Evolutionary conservation across 2,113 vertebrate species (phyloP), one percentile per base, ranked within the genome.

Genomic region (Cottus gobio): DNA sequence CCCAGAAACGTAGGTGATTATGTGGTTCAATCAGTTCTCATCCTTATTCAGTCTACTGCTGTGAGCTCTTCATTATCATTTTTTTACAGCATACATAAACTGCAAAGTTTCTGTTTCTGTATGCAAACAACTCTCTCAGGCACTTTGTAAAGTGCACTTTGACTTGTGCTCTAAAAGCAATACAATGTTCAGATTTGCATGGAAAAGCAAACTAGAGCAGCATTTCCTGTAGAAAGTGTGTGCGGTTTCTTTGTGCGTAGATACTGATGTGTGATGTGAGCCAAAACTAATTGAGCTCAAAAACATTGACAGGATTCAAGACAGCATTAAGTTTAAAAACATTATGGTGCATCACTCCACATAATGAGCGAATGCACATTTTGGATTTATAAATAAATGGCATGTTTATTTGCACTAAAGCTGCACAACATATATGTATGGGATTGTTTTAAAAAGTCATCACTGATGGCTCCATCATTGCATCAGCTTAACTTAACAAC

Each of bases 401-500:
- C 48, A 20, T 11, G 44, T 22, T 20, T 37, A 9, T 37, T 37
- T 37, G 8, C 8, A 50, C 20, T 22, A 50, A 50, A 22, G 48
- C 54, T 57, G 54, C 15, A 26, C 52, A 26, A 18, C 15, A 18
- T 2, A 48, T 50, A 8, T 34, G 3, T 15, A 22, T n/a, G 6
- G 24, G 52, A 22, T 2, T 31, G 65, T 12, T 56, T 56, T 18
- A 2, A 71, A n/a, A 5, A 24, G 13, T 9, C 36, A 13, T 18
- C 42, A 13, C 26, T 26, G 13, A 62, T 37, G 9, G 20, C 52
- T 54, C 31, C 6, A 36, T 36, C 18, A 42, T 8, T 36, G 70
- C 50, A 56, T 58, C 68, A 68, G 68, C 46, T 48, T 8, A 46
- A 70, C 54, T 62, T 70, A 54, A 75, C 24, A 68, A 63, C 63